Conservation (phyloP, 2,888 invertebrate species). For the Ophion slaviceki region DNA sequence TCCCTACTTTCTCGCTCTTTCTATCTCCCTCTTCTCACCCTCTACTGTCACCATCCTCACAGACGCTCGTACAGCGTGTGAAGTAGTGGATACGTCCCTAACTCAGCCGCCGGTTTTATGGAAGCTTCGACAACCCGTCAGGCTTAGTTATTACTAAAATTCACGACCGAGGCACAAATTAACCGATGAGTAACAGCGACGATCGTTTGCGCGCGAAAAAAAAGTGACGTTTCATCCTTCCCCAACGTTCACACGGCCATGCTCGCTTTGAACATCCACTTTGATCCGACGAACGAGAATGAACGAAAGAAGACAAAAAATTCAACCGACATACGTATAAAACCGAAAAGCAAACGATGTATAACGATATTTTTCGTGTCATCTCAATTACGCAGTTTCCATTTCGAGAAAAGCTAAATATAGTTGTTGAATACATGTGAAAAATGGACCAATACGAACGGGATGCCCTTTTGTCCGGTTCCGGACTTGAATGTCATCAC, state of each 20-base stretch:
- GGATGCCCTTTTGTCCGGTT: not conserved
- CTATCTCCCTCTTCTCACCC: not conserved
- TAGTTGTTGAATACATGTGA: not conserved
- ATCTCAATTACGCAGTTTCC: not conserved
- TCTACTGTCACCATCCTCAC: constrained; percentile 1
- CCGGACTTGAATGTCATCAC: not conserved
- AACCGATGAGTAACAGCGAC: constrained; percentile 49
- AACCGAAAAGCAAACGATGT: constrained; percentile 7
- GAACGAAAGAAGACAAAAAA: not conserved
- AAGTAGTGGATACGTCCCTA: constrained; percentile 28
- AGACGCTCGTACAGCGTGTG: constrained; percentile 12
- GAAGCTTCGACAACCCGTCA: constrained; percentile 32
- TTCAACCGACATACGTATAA: not conserved
- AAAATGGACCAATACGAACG: not conserved
- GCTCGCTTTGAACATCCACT: constrained; percentile 11
- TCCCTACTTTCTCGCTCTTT: not conserved
- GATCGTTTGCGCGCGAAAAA: constrained; percentile 8
- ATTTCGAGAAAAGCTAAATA: not conserved
- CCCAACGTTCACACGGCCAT: constrained; percentile 13
- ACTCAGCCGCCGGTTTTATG: constrained; percentile 9
- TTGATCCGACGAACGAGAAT: constrained; percentile 13
- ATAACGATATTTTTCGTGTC: not conserved
- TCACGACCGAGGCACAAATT: constrained; percentile 40
- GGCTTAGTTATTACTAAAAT: constrained; percentile 50
- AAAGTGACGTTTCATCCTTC: constrained; percentile 26